Evolutionary conservation across 2,888 invertebrate species (phyloP).

Genomic region (Cephus runcator): DNA sequence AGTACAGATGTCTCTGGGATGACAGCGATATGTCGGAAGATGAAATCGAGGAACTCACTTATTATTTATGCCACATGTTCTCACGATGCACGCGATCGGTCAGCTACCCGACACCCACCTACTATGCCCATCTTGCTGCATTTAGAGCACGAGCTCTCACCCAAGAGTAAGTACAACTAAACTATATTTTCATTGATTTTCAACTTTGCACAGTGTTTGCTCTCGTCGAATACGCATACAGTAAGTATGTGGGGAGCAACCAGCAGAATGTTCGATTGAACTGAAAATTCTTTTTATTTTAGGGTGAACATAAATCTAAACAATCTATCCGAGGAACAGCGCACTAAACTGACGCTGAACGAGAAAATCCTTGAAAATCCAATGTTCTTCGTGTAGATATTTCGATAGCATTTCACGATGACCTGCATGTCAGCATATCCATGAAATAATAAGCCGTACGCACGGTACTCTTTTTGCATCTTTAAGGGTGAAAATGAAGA

Average conservation of each 20-base stretch:
- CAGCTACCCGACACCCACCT: slow-evolving; percentile 88
- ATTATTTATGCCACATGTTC: slow-evolving; percentile 87
- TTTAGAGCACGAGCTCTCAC: slow-evolving; percentile 73
- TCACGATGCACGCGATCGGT: slow-evolving; percentile 85
- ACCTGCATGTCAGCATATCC: not conserved
- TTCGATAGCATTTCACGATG: not conserved
- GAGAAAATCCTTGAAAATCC: slow-evolving; percentile 70
- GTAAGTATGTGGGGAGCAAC: slow-evolving; percentile 45
- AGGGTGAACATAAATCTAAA: slow-evolving; percentile 67
- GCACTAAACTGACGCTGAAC: slow-evolving; percentile 67
- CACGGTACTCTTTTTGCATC: not conserved
- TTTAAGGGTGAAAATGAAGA: not conserved
- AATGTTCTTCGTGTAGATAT: slow-evolving; percentile 77
- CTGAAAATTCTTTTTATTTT: slow-evolving; percentile 36
- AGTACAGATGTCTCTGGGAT: slow-evolving; percentile 87
- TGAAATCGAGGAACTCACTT: slow-evolving; percentile 82
- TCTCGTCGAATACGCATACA: slow-evolving; percentile 23
- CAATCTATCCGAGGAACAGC: slow-evolving; percentile 68
- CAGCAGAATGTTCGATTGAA: slow-evolving; percentile 46
- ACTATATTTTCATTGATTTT: not conserved
- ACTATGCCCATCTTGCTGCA: slow-evolving; percentile 89
- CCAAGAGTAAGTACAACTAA: slow-evolving; percentile 60
- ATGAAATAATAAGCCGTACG: not conserved
- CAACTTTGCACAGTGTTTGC: not conserved
- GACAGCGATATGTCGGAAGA: slow-evolving; percentile 78